These are phyloP conservation scores for Thereva nobilitata DNA, from an alignment of 2,888 invertebrate genomes.

Conservation along the genomic window DNA sequence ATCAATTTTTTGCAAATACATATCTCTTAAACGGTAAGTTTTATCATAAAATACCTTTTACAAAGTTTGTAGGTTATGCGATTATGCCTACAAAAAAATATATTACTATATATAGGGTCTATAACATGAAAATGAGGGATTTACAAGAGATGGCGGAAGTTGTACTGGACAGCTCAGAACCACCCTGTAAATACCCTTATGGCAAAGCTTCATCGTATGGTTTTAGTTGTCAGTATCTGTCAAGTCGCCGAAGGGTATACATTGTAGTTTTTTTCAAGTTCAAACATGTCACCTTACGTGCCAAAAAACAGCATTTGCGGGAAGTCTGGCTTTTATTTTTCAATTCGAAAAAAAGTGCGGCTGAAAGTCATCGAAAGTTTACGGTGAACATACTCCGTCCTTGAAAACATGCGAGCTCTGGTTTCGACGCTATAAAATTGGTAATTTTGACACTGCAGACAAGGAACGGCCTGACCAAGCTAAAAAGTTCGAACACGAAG, in stretches of 20 bases:
- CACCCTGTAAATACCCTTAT: conserved; percentile 2
- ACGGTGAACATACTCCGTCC: conserved; percentile 28
- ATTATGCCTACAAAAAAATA: too few species aligned
- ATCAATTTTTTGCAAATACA: too few species aligned
- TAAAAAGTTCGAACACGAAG: too few species aligned
- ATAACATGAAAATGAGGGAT: conserved; percentile 9
- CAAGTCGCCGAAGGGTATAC: not conserved
- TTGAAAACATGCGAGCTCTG: too few species aligned
- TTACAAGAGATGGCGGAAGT: conserved; percentile 17
- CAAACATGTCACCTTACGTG: conserved; percentile 15
- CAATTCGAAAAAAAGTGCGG: conserved; percentile 22
- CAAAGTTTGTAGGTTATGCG: too few species aligned
- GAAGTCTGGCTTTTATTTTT: conserved; percentile 13
- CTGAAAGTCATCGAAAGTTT: conserved; percentile 29
- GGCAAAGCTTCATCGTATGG: conserved; percentile 8
- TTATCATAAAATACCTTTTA: too few species aligned
- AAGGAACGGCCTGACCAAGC: too few species aligned
- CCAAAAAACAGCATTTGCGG: conserved; percentile 30
- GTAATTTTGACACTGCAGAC: too few species aligned
- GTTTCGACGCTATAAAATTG: not conserved
- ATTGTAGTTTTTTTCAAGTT: conserved; percentile 1
- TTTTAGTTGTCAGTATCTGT: not conserved
- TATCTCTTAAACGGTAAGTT: too few species aligned
- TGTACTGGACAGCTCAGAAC: not conserved
- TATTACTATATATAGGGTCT: too few species aligned